These are phyloP conservation scores for Coracias cyanogaster DNA, from an alignment of 2,797 vertebrate genomes.

Conservation along the genomic window DNA sequence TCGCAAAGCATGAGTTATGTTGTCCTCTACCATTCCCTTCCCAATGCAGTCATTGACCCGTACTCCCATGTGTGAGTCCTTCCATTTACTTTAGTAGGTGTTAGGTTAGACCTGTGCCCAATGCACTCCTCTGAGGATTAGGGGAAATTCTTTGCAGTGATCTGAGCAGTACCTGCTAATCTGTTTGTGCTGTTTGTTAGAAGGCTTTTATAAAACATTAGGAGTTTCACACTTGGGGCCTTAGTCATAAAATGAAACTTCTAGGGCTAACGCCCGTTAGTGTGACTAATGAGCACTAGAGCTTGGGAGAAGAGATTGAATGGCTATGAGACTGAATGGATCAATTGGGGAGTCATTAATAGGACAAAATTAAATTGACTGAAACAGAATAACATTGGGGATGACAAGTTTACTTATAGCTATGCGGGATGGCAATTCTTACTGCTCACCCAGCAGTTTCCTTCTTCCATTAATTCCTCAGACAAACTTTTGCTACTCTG, in stretches of 20 bases:
- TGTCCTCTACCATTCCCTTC: background rate
- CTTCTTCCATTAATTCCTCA: background rate
- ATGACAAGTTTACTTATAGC: constrained; percentile 46
- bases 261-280: constrained; percentile 14
- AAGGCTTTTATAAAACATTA: background rate
- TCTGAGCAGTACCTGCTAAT: background rate
- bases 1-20: background rate
- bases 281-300: constrained; percentile 40
- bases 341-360: background rate
- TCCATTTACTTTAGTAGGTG: background rate
- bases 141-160: background rate
- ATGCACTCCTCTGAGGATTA: background rate
- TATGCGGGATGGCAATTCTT: background rate
- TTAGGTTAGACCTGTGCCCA: background rate
- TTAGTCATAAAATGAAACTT: constrained; percentile 31
- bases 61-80: background rate
- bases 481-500: background rate
- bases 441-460: background rate
- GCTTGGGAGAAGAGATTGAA: constrained; percentile 4
- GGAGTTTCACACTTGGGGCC: background rate
- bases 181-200: background rate
- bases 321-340: constrained; percentile 3
- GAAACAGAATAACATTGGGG: constrained; percentile 7
- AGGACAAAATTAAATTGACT: constrained; percentile 47
- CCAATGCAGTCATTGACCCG: accelerated